Evolutionary conservation across 2,888 invertebrate species (phyloP).

Genomic region (Diachrysia chrysitis): DNA sequence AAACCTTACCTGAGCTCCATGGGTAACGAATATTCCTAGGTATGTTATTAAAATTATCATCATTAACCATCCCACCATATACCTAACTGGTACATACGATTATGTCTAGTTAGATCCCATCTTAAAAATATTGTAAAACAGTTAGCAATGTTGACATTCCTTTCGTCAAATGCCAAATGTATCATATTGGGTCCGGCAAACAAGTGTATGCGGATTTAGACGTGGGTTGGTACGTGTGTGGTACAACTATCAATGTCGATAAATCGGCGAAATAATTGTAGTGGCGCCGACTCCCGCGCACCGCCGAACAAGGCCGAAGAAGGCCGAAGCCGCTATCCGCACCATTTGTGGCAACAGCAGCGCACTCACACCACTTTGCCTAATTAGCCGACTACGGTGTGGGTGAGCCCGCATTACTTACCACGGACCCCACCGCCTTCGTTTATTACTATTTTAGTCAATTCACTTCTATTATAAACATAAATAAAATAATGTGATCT

Average conservation of each 20-base stretch:
- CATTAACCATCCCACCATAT: not conserved
- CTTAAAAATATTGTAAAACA: too few relatives aligned
- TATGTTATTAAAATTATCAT: not conserved
- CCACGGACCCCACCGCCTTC: slow-evolving; percentile 72
- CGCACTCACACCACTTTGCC: slow-evolving; percentile 77
- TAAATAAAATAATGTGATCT: slow-evolving; percentile 63
- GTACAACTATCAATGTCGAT: slow-evolving; percentile 52
- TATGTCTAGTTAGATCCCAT: not conserved
- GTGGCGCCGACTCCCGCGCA: slow-evolving; percentile 82
- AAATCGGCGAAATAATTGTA: slow-evolving; percentile 75
- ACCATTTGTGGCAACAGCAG: slow-evolving; percentile 81
- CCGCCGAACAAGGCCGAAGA: slow-evolving; percentile 78
- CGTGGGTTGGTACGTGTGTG: slow-evolving; percentile 48
- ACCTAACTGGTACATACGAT: too few relatives aligned
- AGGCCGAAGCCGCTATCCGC: slow-evolving; percentile 69
- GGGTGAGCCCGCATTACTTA: slow-evolving; percentile 82
- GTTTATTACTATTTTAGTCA: slow-evolving; percentile 70
- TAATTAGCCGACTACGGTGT: slow-evolving; percentile 83
- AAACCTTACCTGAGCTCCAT: not conserved
- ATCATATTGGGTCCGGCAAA: slow-evolving; percentile 27
- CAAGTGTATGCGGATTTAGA: slow-evolving; percentile 34
- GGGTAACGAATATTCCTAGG: not conserved
- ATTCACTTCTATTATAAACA: slow-evolving; percentile 47
- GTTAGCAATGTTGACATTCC: slow-evolving; percentile 4
- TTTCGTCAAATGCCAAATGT: slow-evolving; percentile 13